Evolutionary conservation across 2,797 vertebrate genomes (phyloP), one percentile per base, ranked within the genome.

Genomic region (Florisuga fusca): DNA sequence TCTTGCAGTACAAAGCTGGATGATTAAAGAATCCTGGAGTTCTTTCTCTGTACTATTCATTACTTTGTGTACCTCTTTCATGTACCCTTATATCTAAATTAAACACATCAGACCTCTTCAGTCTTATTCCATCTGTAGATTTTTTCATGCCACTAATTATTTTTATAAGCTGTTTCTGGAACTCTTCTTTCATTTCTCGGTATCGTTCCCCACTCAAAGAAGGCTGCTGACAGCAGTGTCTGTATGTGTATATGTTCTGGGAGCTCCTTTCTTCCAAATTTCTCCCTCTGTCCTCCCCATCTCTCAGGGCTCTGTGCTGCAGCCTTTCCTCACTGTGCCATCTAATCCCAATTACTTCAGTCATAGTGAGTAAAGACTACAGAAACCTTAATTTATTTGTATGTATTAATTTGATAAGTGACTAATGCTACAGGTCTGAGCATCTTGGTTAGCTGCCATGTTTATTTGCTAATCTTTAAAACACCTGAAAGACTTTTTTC

Each of bases 401-500:
- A 29, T 71, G 4, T 90, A 67, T 84, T 93, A 73, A 88, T 94
- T 84, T 93, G 85, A 51, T 78, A 88, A 91, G n/a, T 59, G 50
- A 96, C 92, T 95, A 73, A 97, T 95, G 85, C 73, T 93, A 86
- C 73, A 95, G 63, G 73, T 64, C 82, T 93, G 38, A 77, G 94
- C 46, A 78, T 85, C 73, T 96, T 94, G 91, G 91, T 93, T 67
- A 72, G 46, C 22, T 95, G 91, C 91, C 91, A 75, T 80, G 36
- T 86, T 76, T n/a, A 72, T 92, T 89, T 95, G 85, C 89, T 95
- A 92, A 96, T 96, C 33, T 5, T 85, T 94, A 94, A 72, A 71
- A 71, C 53, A 81, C 79, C 79, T 94, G 90, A 96, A 95, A 97
- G 94, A 75, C 72, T 92, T 96, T 94, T 93, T 91, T 95, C 93